Evolutionary conservation across 2,888 invertebrate species (phyloP), one percentile per base, ranked within the genome.

Genomic region (Caenorhabditis wallacei): DNA sequence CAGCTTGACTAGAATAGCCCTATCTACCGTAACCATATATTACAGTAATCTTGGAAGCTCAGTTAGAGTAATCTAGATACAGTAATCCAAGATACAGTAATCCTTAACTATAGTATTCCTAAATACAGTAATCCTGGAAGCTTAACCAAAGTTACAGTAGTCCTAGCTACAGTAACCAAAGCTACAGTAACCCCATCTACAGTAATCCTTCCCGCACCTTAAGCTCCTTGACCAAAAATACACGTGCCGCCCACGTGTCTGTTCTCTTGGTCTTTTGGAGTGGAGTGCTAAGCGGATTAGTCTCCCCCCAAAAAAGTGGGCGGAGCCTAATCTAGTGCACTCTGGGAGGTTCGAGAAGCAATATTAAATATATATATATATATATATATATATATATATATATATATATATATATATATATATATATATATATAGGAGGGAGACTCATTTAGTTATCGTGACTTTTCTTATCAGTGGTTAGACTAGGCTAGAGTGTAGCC

Each of bases 261-360:
- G 46, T 10, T 20, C 57, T 37, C 24, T 57, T 35, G 35, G 37
- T 37, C 37, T 18, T 53, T 13, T 24, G 57, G 3, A 11, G n/a
- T n/a, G 57, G 13, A 40, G 40, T 8, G 40, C 4, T 35, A 7
- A 35, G 5, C 35, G 22, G 20, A 13, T 51, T 18, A 20, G 20
- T 7, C 51, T 20, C 51, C 20, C 18, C 51, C 20, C 22, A 7
- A 56, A 30, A n/a, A 57, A 57, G 35, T 57, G 57, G 57, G 57
- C 57, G 57, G 57, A 57, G 57, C 57, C n/a, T n/a, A n/a, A n/a
- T n/a, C 35, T 54, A 56, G 26, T n/a, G 56, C 8, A 35, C 20
- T 16, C 22, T 11, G 1, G 61, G 43, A 24, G 8, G 22, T 61
- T 61, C 61, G 43, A 61, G 35, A 26, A 48, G n/a, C 0, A 11